Percentiles rank a stretch among this genome's conserved stretches.
phyloP scores from a whole-genome alignment of 37 sponge, comb jelly and placozoan genomes.

The Oopsacas minuta region DNA sequence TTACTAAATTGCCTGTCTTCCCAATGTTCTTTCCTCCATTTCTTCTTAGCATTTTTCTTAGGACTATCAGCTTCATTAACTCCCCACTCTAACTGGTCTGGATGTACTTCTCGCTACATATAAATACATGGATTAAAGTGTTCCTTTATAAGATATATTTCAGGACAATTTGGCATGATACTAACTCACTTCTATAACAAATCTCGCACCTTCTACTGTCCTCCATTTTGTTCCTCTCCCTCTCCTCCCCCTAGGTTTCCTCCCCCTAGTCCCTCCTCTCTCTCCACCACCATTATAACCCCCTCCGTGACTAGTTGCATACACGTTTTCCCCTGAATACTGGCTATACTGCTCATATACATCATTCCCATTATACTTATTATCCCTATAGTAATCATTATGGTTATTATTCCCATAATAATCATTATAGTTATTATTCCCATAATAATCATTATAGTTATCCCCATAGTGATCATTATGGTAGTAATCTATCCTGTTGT shows the following conservation, averaged over 20 bases:
- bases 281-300: not conserved
- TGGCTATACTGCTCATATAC: not conserved
- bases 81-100: not conserved
- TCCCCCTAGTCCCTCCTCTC: not conserved
- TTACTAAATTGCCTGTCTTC: no score
- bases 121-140: no score
- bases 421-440: not conserved
- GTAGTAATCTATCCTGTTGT: no score
- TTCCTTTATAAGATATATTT: no score
- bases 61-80: not conserved
- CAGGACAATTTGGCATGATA: no score
- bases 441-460: not conserved
- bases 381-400: not conserved
- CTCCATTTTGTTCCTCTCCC: not conserved
- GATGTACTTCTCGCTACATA: no score
- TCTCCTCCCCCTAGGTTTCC: not conserved
- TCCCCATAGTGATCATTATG: no score
- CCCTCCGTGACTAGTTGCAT: no score
- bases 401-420: not conserved
- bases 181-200: no score
- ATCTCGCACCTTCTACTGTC: not conserved
- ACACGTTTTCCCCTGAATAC: no score
- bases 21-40: not conserved
- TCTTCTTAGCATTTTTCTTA: not conserved
- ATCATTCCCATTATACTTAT: not conserved